Percentiles rank a stretch among this genome's conserved stretches.
These are phyloP conservation scores for Saccostrea glomerata DNA, from an alignment of 1,140 invertebrate genomes.

Conservation along the genomic window DNA sequence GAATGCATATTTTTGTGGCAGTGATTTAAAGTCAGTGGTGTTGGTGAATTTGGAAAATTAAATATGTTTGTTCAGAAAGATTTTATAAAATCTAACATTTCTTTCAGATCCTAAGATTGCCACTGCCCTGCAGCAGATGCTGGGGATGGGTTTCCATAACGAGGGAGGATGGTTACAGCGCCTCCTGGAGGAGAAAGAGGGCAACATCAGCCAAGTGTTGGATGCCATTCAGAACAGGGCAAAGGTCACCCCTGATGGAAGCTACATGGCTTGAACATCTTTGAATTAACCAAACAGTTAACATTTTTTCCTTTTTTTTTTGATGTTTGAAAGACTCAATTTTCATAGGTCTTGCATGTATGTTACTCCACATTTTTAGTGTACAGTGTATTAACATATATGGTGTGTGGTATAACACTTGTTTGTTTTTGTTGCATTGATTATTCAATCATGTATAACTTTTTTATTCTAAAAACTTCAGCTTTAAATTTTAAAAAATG, in stretches of 20 bases:
- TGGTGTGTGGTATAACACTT: no score
- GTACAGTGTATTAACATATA: no score
- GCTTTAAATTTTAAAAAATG: no score
- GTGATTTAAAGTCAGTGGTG: no score
- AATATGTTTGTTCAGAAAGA: no score
- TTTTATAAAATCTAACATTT: neutral
- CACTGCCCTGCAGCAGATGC: slow-evolving; percentile 83
- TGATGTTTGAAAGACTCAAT: neutral
- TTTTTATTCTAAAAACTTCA: no score
- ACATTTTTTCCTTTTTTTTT: neutral
- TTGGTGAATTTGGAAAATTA: no score
- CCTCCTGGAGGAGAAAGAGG: slow-evolving; percentile 82
- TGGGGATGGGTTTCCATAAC: slow-evolving; percentile 90
- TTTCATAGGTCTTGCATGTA: neutral
- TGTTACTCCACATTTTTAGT: neutral
- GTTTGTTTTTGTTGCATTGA: no score
- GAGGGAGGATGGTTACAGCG: slow-evolving; percentile 84
- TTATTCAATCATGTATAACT: no score
- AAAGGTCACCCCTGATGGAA: slow-evolving; percentile 42
- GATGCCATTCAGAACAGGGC: slow-evolving; percentile 81
- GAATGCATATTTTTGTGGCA: no score
- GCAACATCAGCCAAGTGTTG: slow-evolving; percentile 86
- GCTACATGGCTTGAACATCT: slow-evolving; percentile 59
- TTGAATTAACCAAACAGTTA: neutral
- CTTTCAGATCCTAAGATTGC: slow-evolving; percentile 68